phyloP scores from a whole-genome alignment of 2,113 vertebrate species.

The Erythrocebus patas region DNA sequence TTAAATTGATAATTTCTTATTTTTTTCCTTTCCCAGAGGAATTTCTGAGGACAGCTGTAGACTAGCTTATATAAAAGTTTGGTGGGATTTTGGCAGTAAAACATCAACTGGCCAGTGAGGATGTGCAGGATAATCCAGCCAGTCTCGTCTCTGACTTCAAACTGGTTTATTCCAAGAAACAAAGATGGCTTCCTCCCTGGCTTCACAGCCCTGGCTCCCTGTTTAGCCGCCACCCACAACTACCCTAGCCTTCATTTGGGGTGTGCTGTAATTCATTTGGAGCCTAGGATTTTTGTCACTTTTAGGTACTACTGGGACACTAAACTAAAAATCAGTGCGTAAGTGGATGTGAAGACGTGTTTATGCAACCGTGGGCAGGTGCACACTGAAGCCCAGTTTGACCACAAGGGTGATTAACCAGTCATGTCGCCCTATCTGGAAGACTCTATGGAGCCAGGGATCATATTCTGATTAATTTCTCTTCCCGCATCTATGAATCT shows the following conservation, averaged over 20 bases:
- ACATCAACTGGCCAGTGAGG: background rate
- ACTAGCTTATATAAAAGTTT: background rate
- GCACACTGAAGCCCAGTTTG: background rate
- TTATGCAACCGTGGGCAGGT: background rate
- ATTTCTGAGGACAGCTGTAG: background rate
- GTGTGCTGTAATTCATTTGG: background rate
- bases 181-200: background rate
- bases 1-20: conserved; percentile 70
- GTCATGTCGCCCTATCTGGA: fast-evolving
- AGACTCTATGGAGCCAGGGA: background rate
- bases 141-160: background rate
- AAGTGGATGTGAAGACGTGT: fast-evolving
- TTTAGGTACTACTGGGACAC: background rate
- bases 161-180: background rate
- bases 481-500: fast-evolving
- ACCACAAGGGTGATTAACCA: background rate
- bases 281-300: background rate
- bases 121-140: background rate
- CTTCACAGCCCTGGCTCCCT: fast-evolving
- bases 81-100: background rate
- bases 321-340: background rate
- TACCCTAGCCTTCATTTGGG: no score
- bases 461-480: background rate
- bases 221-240: fast-evolving
- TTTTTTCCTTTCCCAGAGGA: background rate